Evolutionary conservation across 2,888 invertebrate genomes (phyloP).

Genomic region (Metacarcinus magister): DNA sequence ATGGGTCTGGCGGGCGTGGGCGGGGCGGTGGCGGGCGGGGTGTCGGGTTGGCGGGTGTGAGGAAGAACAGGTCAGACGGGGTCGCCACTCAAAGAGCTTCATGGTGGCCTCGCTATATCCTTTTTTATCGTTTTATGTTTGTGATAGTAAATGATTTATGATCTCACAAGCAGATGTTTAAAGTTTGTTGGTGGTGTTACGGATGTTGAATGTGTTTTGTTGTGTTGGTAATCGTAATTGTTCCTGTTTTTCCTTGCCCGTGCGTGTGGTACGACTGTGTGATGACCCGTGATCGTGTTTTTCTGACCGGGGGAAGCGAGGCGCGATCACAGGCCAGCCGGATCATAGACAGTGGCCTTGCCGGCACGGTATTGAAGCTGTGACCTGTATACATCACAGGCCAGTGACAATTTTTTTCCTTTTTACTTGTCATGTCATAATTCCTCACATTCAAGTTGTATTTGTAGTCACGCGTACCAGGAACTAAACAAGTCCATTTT

Average conservation of each 20-base stretch:
- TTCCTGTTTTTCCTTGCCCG: background rate
- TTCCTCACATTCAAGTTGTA: background rate
- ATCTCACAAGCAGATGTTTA: background rate
- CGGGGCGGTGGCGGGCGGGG: background rate
- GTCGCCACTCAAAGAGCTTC: background rate
- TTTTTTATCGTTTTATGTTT: background rate
- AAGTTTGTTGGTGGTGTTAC: background rate
- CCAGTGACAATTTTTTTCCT: background rate
- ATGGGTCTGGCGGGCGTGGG: constrained; percentile 19
- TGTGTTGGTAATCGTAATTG: background rate
- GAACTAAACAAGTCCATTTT: constrained; percentile 1
- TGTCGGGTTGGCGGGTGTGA: background rate
- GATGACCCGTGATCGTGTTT: background rate
- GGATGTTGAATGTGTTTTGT: background rate
- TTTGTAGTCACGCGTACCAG: background rate
- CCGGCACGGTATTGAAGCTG: background rate
- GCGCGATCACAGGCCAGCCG: background rate
- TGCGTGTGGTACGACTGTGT: background rate
- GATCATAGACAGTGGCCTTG: background rate
- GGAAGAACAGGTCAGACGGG: constrained; percentile 8
- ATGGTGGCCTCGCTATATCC: background rate
- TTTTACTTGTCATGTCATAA: background rate
- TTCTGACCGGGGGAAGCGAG: background rate
- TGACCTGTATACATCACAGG: background rate
- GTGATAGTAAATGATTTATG: background rate